Conservation (phyloP, 2,888 invertebrate genomes). For the Vesta saturnalis region DNA sequence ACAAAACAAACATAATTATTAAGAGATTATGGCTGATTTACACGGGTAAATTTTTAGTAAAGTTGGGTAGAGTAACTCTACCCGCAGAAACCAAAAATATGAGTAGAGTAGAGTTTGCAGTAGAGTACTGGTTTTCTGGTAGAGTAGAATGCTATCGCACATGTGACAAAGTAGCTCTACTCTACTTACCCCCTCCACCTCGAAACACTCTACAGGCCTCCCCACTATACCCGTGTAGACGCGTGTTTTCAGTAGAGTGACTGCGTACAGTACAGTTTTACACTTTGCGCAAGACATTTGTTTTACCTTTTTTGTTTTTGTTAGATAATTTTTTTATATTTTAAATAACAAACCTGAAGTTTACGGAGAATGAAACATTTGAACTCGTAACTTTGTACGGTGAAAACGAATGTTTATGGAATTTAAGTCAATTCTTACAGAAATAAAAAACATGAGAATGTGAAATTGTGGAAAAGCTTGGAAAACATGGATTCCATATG, state of each 20-base stretch:
- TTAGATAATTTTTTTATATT: neutral
- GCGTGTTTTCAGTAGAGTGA: neutral
- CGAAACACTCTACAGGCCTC: neutral
- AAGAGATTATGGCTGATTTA: too few species aligned
- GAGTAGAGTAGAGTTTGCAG: constrained; percentile 6
- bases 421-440: neutral
- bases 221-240: too few species aligned
- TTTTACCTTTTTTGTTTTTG: neutral
- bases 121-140: constrained; percentile 2
- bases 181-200: neutral
- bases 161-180: constrained; percentile 12
- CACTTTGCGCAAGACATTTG: too few species aligned
- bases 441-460: neutral
- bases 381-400: constrained; percentile 5
- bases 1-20: too few species aligned
- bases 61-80: too few species aligned
- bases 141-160: constrained; percentile 10
- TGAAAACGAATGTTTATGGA: neutral
- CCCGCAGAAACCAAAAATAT: too few species aligned
- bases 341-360: neutral
- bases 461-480: constrained; percentile 3
- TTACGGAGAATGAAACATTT: too few species aligned
- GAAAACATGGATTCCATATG: constrained; percentile 4
- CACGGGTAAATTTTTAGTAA: too few species aligned
- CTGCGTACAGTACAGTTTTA: neutral